Evolutionary conservation across 2,113 vertebrate species (phyloP).

Genomic region (Chionis minor): DNA sequence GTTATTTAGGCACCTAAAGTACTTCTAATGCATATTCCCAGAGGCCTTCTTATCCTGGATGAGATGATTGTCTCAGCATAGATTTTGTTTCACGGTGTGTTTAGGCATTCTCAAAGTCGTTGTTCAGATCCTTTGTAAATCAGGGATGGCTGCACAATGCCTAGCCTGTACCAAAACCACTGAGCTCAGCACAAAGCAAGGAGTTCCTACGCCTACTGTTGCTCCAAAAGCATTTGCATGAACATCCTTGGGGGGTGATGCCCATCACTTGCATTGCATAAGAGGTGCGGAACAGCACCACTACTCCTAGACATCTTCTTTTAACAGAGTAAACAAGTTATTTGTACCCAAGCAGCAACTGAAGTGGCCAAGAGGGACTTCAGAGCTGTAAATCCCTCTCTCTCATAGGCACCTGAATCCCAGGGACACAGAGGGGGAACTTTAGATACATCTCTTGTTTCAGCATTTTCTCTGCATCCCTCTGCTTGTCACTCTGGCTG

Average conservation of each 20-base stretch:
- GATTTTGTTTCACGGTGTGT: neutral
- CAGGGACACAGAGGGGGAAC: neutral
- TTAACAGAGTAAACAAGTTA: neutral
- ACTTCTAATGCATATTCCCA: conserved; percentile 18
- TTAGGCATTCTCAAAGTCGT: neutral
- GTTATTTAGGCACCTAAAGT: conserved; percentile 46
- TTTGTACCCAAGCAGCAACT: neutral
- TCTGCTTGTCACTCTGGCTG: neutral
- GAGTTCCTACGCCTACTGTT: neutral
- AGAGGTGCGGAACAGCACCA: neutral
- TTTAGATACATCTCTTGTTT: neutral
- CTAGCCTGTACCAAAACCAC: neutral
- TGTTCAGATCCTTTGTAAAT: neutral
- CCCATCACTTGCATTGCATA: neutral
- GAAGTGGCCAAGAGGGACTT: neutral
- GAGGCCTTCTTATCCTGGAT: conserved; percentile 32
- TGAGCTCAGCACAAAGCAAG: neutral
- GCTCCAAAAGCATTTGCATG: neutral
- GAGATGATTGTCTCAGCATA: neutral
- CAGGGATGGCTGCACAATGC: neutral
- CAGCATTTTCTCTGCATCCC: neutral
- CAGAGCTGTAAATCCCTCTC: neutral
- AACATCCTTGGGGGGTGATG: neutral
- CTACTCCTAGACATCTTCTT: neutral
- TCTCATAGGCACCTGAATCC: neutral